Evolutionary conservation across 2,113 vertebrate species (phyloP).

Genomic region (Bubalus kerabau): DNA sequence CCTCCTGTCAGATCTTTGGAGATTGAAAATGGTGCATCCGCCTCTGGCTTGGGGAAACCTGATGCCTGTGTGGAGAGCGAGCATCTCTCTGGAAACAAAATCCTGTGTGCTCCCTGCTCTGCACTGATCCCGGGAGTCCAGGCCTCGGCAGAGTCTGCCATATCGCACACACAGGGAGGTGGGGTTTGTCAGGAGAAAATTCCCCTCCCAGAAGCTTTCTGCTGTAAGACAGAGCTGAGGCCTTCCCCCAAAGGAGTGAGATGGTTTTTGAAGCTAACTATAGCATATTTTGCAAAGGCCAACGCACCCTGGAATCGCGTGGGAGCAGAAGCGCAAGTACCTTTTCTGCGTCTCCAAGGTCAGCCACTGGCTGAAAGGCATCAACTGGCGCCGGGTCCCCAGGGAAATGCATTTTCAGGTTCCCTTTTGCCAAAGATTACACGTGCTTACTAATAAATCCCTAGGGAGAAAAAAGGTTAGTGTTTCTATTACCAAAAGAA

Average conservation of each 20-base stretch:
- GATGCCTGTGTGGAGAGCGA: background rate
- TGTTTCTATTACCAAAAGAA: conserved; percentile 57
- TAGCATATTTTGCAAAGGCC: background rate
- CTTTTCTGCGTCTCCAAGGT: conserved; percentile 54
- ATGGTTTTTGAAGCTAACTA: background rate
- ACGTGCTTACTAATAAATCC: conserved; percentile 49
- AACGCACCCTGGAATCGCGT: background rate
- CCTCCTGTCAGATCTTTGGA: background rate
- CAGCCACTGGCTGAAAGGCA: conserved; percentile 39
- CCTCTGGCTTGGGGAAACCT: background rate
- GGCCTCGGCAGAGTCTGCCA: background rate
- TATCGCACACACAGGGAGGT: rapidly evolving
- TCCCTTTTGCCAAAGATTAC: conserved; percentile 61
- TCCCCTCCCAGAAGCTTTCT: background rate
- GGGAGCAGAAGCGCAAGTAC: background rate
- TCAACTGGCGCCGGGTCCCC: background rate
- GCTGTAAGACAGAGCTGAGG: background rate
- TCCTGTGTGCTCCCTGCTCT: conserved; percentile 33
- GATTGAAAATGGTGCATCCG: background rate
- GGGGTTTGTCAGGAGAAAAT: background rate
- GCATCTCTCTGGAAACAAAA: conserved; percentile 39
- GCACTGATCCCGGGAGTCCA: background rate
- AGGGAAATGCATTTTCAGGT: conserved; percentile 32
- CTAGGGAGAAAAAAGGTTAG: conserved; percentile 42
- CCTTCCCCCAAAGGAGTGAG: background rate